phyloP scores from a whole-genome alignment of 2,113 vertebrate genomes.

The Opisthocomus hoazin region DNA sequence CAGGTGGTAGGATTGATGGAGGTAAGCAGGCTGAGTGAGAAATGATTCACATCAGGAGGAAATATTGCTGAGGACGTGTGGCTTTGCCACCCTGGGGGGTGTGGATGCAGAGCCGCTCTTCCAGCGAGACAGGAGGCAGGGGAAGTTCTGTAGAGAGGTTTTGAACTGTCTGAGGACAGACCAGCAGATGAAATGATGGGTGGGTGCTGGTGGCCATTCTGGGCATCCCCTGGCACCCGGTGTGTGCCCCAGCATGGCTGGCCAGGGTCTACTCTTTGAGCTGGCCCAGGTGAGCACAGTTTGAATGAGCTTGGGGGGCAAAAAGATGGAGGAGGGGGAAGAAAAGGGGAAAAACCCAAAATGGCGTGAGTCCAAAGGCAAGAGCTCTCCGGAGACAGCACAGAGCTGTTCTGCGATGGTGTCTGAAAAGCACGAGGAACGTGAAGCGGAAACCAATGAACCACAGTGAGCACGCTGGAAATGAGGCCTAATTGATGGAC shows the following conservation, averaged over 20 bases:
- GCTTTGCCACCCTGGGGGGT: neutral
- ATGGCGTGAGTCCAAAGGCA: neutral
- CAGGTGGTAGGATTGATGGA: neutral
- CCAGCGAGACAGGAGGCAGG: neutral
- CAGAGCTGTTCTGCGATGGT: neutral
- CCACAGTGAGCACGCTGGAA: neutral
- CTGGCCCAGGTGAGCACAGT: neutral
- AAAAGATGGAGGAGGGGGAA: accelerated
- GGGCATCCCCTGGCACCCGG: neutral
- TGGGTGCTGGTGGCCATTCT: neutral
- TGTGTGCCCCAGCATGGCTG: accelerated
- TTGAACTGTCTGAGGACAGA: neutral
- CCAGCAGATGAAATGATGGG: accelerated
- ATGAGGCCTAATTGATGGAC: constrained; percentile 53
- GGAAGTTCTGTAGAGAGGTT: neutral
- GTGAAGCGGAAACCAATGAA: constrained; percentile 60
- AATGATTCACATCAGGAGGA: neutral
- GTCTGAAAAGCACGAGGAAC: constrained; percentile 7
- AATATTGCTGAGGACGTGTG: neutral
- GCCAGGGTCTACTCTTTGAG: neutral
- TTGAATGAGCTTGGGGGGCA: neutral
- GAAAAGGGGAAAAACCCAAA: neutral
- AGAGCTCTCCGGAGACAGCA: neutral
- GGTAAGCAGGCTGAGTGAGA: neutral
- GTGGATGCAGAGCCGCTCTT: neutral